These are phyloP conservation scores for Coregonus suidteri DNA, from an alignment of 2,797 vertebrate genomes.

Conservation along the genomic window DNA sequence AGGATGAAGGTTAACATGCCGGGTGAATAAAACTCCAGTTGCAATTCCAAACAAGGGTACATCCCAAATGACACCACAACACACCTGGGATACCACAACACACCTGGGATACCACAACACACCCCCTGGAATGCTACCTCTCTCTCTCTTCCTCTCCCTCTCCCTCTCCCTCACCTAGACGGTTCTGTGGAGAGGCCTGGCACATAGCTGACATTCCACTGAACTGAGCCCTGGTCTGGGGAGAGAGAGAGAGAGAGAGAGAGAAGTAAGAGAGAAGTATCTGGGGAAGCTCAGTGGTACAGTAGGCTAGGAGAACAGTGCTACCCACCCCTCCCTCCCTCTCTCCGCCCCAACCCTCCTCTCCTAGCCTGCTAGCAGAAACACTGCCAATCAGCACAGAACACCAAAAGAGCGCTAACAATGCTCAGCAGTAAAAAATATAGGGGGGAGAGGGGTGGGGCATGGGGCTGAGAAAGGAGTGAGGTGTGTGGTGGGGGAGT, in stretches of 20 bases:
- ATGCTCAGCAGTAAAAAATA: slow-evolving; percentile 30
- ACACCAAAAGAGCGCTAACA: slow-evolving; percentile 20
- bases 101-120: background rate
- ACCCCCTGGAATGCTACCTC: background rate
- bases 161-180: background rate
- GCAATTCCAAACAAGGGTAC: no score
- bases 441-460: background rate
- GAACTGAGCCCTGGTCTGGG: slow-evolving; percentile 16
- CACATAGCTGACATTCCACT: slow-evolving; percentile 46
- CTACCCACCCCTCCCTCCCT: no score
- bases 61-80: no score
- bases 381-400: slow-evolving; percentile 26
- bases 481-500: no score
- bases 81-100: background rate
- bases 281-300: slow-evolving; percentile 8
- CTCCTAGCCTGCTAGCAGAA: slow-evolving; percentile 35
- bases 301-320: slow-evolving; percentile 35
- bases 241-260: slow-evolving; percentile 27
- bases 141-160: no score
- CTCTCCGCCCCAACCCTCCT: no score
- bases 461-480: background rate
- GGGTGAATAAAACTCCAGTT: no score
- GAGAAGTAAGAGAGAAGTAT: slow-evolving; percentile 19
- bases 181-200: background rate
- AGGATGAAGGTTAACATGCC: no score